Base-by-base conservation (phyloP, 2,888 invertebrate species). In the Drosophila diplacantha region DNA sequence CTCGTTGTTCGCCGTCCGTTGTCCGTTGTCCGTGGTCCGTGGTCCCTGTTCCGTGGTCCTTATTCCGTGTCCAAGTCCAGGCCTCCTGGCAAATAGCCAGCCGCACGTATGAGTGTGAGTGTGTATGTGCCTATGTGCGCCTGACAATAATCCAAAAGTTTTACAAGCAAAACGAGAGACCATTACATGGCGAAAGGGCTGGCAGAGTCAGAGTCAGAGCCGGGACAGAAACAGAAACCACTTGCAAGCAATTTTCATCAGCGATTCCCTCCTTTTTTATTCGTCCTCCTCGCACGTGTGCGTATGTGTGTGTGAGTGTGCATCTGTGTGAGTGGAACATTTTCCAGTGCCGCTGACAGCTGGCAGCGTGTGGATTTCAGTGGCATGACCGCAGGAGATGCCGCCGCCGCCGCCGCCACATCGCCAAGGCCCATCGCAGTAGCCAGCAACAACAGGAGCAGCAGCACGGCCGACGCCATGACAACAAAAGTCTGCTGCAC, bases 71-170 rank as follows among this genome's bases (percentile, higher is more conserved):
- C 64, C 69, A 65, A 65, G 78, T 69, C 75, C 70, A 59, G 66
- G 63, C 63, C 41, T 55, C 54, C 71, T 77, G 83, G 83, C 81
- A 73, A 61, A 73, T 69, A 59, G 78, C 81, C 81, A 80, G 66
- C 39, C 51, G 5, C 56, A 57, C 52, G 55, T 50, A 20, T 46
- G 44, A 5, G 41, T 56, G 39, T 46, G 44, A 5, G 41, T 56
- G 39, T 39, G 20, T 38, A 43, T 49, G 31, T 47, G 49, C 37
- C 41, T 65, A 54, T 52, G 60, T 60, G 55, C 47, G 74, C 53
- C 75, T 80, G 80, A 80, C 83, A 80, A 80, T 80, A 83, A 80
- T 83, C 81, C 81, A 83, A 83, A 80, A 80, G 80, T 80, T 80
- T 80, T 78, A 80, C 79, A 82, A 80, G 82, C 78, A 72, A 80